Evolutionary conservation across 92 coral and sea anemone genomes (phyloP), one percentile per base, ranked within the genome.

Genomic region (Parazoanthus atlanticus): DNA sequence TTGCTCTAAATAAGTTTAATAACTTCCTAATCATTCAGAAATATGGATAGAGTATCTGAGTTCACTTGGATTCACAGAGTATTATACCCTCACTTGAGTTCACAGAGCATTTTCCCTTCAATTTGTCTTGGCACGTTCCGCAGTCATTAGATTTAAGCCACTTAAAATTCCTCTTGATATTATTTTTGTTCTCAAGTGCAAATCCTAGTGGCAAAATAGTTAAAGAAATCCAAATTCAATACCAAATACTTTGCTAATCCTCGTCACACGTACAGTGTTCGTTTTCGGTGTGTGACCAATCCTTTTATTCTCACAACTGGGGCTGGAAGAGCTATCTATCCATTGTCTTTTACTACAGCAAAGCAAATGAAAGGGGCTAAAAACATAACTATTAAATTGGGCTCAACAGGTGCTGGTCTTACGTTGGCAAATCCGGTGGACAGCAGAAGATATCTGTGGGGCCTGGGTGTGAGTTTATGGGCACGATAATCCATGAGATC

Each of bases 401-500:
- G 2, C 40, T 56, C 26, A 25, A 12, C 91, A 97, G 99, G 73
- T 97, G 99, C 74, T 97, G 98, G 98, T 97, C 99, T 0, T 95
- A 96, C 64, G 99, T 97, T 47, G 99, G 99, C 11, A 90, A 96
- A 3, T 91, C 94, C 15, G 96, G 96, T 9, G 98, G 99, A 10
- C 93, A 91, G 65, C 99, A 97, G 86, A 93, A 95, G 84, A 94
- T 97, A 30, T 96, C 98, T 23, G 91, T 97, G 58, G 99, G 99
- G 36, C 82, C 91, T 81, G 99, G 99, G 29, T 97, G 99, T 86
- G 98, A 97, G 73, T 95, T 90, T 70, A 89, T 93, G 89, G 99
- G 99, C 17, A 97, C 98, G 16, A 96, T 97, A 15, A 94, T 97
- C 76, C 99, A 97, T 88, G 99, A 97, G 80, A 97, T 97, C 72